Base-by-base conservation (phyloP, 2,797 vertebrate species). In the Paratrypauchen microcephalus region DNA sequence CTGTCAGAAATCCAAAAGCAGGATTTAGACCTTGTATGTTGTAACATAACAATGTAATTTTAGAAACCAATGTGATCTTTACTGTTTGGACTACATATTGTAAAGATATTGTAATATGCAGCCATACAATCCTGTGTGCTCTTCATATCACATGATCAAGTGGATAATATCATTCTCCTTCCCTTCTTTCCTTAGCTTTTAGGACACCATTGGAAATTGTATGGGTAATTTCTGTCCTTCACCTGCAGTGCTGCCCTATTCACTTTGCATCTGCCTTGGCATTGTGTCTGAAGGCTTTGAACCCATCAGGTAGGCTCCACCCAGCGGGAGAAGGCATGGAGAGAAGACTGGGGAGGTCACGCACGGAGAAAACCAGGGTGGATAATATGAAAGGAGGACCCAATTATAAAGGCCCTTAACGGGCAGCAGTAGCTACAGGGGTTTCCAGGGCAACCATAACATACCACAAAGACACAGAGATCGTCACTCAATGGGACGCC, bases 341-440 rank as follows among this genome's bases (percentile, higher is more conserved):
- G 69, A 79, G 74, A 81, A 75, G 85, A 82, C 68, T 67, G 19
- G 69, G 69, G 85, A 83, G 86, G 81, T 90, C 86, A 86, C 72
- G 75, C 75, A 84, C 79, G 81, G 81, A 73, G 82, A 72, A 79
- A 86, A 79, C 88, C 79, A 21, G 65, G 28, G 86, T 73, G 80
- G 87, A 87, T 89, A 84, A 92, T 91, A 91, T 87, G 85, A 91
- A 87, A 92, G 92, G 86, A 89, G 84, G 84, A 82, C 78, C 92
- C 91, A 94, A 94, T 94, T 94, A 94, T 86, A 77, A 83, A 78
- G 83, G 76, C 86, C 92, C 91, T 91, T 91, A 92, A 88, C 86
- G 72, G 86, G 77, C 88, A 86, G 82, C 79, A 73, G 77, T 78
- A 86, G 76, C 91, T 85, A 75, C 72, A 47, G 91, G 88, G 88